Base-by-base conservation (phyloP, 2,888 invertebrate genomes). In the Ochropleura leucogaster region DNA sequence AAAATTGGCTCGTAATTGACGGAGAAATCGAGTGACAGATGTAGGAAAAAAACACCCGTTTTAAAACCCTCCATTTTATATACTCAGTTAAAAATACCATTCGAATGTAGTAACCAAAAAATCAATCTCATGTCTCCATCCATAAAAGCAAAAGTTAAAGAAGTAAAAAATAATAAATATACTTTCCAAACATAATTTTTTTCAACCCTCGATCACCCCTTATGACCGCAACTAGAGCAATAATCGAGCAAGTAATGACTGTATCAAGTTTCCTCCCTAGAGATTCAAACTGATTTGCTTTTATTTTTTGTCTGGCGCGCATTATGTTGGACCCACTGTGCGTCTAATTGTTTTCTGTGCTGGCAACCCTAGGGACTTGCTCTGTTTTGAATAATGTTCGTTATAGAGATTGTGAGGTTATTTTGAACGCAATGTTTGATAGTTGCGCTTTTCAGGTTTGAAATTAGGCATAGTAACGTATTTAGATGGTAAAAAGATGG, bases 231-330 rank as follows among this genome's bases (percentile, higher is more conserved):
- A 88, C 89, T 89, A 87, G 88, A 87, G 84, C 88, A 88, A 87
- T 89, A 90, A 91, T 92, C 92, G 89, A 86, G 84, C 90, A 80
- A 88, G 89, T 93, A 94, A 94, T 93, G 94, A 94, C 91, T 83
- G 89, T 93, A 94, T 94, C 94, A 81, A 85, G 92, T 95, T 92
- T 88, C 95, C 63, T 90, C 94, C 92, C 89, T 72, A 70, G 91
- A 87, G 93, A 86, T 69, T 84, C 79, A 77, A 76, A 90, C 85
- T 90, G 90, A 90, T 92, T 92, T 90, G 92, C 91, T 92, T 90
- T 90, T 88, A 89, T 83, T 86, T 88, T 89, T 89, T 88, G 88
- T 86, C 89, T 81, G 80, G 77, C 72, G 70, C 68, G 49, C 70
- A 82, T 87, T 82, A 85, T 77, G 83, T 88, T 87, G 84, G 86